These are phyloP conservation scores for Anniella stebbinsi DNA, from an alignment of 2,797 vertebrate species.

Conservation along the genomic window DNA sequence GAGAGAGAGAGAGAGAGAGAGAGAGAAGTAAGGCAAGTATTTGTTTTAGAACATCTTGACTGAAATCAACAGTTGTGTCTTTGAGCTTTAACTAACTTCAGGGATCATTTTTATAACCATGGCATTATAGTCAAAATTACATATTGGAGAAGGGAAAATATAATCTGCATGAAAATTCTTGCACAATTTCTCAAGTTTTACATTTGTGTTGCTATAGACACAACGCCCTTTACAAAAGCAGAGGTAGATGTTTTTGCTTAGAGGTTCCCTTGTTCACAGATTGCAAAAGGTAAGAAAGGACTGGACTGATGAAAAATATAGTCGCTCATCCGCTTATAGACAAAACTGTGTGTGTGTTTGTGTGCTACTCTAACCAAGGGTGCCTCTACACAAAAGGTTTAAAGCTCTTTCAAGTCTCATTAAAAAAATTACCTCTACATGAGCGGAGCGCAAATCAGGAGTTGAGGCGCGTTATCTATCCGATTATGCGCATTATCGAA, in stretches of 20 bases:
- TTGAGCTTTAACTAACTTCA: not conserved
- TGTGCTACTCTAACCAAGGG: too few species aligned
- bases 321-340: not conserved
- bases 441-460: too few species aligned
- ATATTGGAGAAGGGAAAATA: not conserved
- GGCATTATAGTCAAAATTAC: conserved; percentile 23
- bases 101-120: not conserved
- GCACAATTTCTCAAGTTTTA: not conserved
- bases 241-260: not conserved
- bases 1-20: not conserved
- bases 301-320: conserved; percentile 23
- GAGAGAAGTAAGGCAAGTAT: not conserved
- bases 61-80: not conserved
- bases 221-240: conserved; percentile 19
- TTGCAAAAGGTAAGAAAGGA: not conserved
- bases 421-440: too few species aligned
- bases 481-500: too few species aligned
- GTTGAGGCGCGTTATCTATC: too few species aligned
- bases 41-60: not conserved
- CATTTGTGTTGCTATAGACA: not conserved
- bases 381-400: too few species aligned
- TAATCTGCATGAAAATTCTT: not conserved
- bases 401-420: too few species aligned
- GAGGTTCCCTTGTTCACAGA: not conserved
- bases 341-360: conserved; percentile 12